phyloP scores from a whole-genome alignment of 2,888 invertebrate genomes.

The Lymantria dispar region DNA sequence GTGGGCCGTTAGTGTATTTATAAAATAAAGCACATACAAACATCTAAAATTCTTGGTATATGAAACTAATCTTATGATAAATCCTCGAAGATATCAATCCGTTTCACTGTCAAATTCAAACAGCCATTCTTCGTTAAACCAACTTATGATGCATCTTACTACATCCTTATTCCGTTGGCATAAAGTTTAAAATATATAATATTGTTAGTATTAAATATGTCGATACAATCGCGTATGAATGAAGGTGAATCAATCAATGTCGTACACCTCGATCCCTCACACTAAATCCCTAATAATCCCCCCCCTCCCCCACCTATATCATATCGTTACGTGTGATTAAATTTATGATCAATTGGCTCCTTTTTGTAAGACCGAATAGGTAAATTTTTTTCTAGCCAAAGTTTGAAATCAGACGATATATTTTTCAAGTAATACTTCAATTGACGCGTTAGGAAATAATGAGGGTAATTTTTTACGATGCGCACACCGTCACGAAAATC shows the following conservation, averaged over 20 bases:
- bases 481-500: no score
- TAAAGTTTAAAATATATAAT: conserved; percentile 12
- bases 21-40: conserved; percentile 11
- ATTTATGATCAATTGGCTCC: conserved; percentile 30
- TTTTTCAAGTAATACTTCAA: no score
- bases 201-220: conserved; percentile 6
- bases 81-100: conserved; percentile 41
- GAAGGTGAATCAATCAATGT: conserved; percentile 63
- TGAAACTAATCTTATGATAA: conserved; percentile 44
- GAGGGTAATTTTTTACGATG: no score
- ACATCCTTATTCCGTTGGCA: not conserved
- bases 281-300: conserved; percentile 33
- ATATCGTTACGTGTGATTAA: conserved; percentile 38
- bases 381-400: not conserved
- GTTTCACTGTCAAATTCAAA: conserved; percentile 41
- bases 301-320: conserved; percentile 29
- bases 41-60: conserved; percentile 21
- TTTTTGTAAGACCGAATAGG: conserved; percentile 13
- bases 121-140: conserved; percentile 30
- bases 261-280: conserved; percentile 46
- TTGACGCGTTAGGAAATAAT: no score
- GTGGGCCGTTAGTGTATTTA: no score
- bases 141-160: conserved; percentile 5
- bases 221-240: conserved; percentile 37
- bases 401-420: not conserved